A percentile compares a stretch with the other conserved stretches of the same genome.
Conservation (phyloP, 2,797 vertebrate genomes). For the Diglossa cyanea region DNA sequence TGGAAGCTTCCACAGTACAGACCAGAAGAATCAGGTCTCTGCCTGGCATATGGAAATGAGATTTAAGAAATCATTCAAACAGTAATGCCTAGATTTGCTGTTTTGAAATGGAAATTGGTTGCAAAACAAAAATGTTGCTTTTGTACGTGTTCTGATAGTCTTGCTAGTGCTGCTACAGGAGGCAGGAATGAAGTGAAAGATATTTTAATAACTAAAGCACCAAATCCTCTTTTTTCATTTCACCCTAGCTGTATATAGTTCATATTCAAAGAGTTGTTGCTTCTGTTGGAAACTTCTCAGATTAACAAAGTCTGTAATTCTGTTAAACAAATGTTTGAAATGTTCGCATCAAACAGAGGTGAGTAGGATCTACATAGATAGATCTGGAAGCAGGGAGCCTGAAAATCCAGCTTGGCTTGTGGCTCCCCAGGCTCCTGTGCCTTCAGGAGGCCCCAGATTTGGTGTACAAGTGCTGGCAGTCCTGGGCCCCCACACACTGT, state of each 20-base stretch:
- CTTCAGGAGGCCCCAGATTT: neutral
- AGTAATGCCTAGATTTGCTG: neutral
- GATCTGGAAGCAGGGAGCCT: neutral
- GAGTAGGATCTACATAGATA: rapidly evolving
- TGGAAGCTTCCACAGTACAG: neutral
- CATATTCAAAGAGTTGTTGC: neutral
- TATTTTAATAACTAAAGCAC: constrained; percentile 6
- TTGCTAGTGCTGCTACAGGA: neutral
- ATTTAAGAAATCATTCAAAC: neutral
- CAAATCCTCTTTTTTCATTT: neutral
- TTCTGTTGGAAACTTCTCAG: neutral
- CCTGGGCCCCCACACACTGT: neutral
- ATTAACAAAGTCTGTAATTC: neutral
- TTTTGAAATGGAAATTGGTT: constrained; percentile 52
- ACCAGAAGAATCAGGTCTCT: neutral
- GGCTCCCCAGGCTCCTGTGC: neutral
- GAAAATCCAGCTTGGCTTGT: neutral
- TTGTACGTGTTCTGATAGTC: neutral
- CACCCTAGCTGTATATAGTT: neutral
- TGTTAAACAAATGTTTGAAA: neutral
- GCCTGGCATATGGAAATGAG: constrained; percentile 9
- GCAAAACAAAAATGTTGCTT: constrained; percentile 24
- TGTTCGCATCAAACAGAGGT: neutral
- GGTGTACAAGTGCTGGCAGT: neutral
- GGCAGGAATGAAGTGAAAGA: neutral